phyloP scores from a whole-genome alignment of 2,113 vertebrate species.

The Strix aluco region DNA sequence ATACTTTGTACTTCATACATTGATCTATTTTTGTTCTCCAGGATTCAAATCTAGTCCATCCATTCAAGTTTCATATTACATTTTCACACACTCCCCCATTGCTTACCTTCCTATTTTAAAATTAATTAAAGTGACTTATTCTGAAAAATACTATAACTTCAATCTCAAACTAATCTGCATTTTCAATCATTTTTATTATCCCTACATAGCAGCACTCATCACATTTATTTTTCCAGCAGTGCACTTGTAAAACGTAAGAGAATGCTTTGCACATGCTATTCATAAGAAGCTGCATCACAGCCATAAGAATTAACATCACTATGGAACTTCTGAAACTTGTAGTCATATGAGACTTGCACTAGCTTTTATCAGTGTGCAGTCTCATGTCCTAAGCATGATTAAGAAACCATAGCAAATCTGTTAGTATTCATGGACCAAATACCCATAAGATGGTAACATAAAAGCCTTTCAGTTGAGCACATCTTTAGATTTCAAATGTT shows the following conservation, averaged over 20 bases:
- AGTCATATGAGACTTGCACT: neutral
- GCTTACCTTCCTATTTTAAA: neutral
- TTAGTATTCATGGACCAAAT: conserved; percentile 17
- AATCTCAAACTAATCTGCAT: conserved; percentile 10
- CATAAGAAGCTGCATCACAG: neutral
- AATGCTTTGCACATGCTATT: neutral
- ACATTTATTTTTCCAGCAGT: neutral
- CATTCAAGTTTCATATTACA: conserved; percentile 42
- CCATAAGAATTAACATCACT: conserved; percentile 29
- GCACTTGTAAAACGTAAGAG: neutral
- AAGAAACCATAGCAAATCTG: conserved; percentile 40
- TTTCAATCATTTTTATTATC: conserved; percentile 22
- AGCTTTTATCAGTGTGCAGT: neutral
- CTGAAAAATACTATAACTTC: conserved; percentile 38
- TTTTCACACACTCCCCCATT: neutral
- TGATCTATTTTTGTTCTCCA: conserved; percentile 1
- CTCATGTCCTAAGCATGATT: conserved; percentile 56
- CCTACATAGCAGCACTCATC: neutral
- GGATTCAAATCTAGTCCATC: conserved; percentile 1
- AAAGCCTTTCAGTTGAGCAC: neutral
- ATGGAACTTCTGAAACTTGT: conserved; percentile 43
- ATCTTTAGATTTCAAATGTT: conserved; percentile 44
- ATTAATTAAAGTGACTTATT: conserved; percentile 26
- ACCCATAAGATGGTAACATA: conserved; percentile 14
- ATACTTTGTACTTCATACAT: conserved; percentile 26